A percentile compares a stretch with the other conserved stretches of the same genome.
These are phyloP conservation scores for Orycteropus afer DNA, from an alignment of 2,113 vertebrate genomes.

Conservation along the genomic window DNA sequence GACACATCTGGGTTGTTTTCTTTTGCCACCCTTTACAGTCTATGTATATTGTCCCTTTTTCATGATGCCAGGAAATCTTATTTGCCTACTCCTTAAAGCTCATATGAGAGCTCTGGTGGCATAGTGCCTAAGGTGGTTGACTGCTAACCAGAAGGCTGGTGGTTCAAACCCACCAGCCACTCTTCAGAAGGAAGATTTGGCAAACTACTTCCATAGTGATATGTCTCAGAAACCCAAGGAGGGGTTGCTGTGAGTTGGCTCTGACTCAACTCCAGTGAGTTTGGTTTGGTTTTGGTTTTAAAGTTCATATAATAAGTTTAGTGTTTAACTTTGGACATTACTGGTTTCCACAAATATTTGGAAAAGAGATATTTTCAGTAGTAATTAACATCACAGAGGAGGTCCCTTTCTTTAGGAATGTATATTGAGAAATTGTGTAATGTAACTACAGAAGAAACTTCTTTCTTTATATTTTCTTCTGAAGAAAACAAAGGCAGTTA, in stretches of 20 bases:
- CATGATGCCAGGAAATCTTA: background rate
- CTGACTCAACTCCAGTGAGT: too few relatives aligned
- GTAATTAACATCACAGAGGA: background rate
- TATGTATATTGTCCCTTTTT: background rate
- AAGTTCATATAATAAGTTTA: background rate
- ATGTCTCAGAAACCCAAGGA: too few relatives aligned
- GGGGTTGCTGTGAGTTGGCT: too few relatives aligned
- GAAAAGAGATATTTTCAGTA: conserved; percentile 31
- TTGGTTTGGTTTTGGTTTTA: too few relatives aligned
- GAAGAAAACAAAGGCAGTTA: conserved; percentile 25
- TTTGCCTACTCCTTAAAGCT: background rate
- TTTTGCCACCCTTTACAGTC: background rate
- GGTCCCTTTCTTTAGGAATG: background rate
- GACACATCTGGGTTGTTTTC: background rate
- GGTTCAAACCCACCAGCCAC: too few relatives aligned
- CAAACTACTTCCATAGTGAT: too few relatives aligned
- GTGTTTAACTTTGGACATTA: background rate
- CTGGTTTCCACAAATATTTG: conserved; percentile 53
- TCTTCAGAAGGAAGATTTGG: too few relatives aligned
- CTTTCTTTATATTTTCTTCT: conserved; percentile 36
- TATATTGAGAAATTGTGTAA: conserved; percentile 9
- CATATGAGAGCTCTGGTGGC: too few relatives aligned
- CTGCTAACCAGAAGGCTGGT: too few relatives aligned
- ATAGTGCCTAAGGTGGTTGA: too few relatives aligned
- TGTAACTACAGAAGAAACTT: background rate